Evolutionary conservation across 2,888 invertebrate species (phyloP), one percentile per base, ranked within the genome.

Genomic region (Dicyrtomina minuta): DNA sequence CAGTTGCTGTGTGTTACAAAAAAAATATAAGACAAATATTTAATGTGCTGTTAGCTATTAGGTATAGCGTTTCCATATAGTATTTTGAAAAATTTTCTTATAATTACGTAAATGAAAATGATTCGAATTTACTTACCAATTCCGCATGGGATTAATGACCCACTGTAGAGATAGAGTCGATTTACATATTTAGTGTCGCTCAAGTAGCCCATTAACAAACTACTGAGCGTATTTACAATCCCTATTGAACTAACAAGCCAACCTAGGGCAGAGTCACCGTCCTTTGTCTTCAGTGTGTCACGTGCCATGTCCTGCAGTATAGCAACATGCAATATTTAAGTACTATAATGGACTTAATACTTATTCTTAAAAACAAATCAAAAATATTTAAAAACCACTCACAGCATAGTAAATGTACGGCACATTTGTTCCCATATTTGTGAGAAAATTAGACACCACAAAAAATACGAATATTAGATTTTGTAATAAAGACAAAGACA

Each of bases 401-500:
- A 85, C 85, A 78, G 90, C 89, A 71, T 91, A 86, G 81, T 92
- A 96, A 65, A 95, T 89, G 81, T 94, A 95, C 44, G 96, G 96
- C 80, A 96, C 88, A 82, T 95, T 93, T 84, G 94, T 96, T 71
- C 96, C 96, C 80, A 96, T 89, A 81, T 93, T 96, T 46, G 95
- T 95, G 81, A 92, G 89, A 82, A 99, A 94, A 83, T 99, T 99
- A 46, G 97, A 97, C 66, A 93, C 79, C 15, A 90, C 88, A 82
- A 97, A 98, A 72, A 97, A 84, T 74, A 97, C 84, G 82, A 96
- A 98, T 74, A 96, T 85, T 33, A 89, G 87, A 82, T 96, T 92
- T 78, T 87, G 87, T 69, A 98, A 86, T 59, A 99, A 85, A 0
- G 89, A n/a, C n/a, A n/a, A n/a, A n/a, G n/a, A 87, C 74, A 96